Evolutionary conservation across 1,140 invertebrate genomes (phyloP), one percentile per base, ranked within the genome.

Genomic region (Drosophila gunungcola): DNA sequence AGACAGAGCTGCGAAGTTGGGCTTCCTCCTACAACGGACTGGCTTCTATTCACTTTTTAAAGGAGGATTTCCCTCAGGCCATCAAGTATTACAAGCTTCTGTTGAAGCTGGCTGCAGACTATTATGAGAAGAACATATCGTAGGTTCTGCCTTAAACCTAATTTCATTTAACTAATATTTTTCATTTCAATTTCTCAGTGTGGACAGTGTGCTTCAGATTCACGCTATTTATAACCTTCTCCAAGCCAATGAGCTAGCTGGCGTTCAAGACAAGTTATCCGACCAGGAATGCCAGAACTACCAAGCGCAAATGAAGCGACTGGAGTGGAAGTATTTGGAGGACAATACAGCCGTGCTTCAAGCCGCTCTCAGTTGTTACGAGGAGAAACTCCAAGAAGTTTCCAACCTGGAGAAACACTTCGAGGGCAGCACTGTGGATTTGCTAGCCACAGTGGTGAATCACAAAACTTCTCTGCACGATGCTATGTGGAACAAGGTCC

Each of bases 211-310:
- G 32, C 91, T 94, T 73, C 93, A 94, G 74, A 94, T 97, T 29
- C 96, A 97, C 92, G 94, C 95, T 0, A 88, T 96, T 52, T 93
- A 95, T 73, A 97, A 97, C 91, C 91, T 96, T 27, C 84, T 84
- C 3, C 56, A 91, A 49, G 90, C 82, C 9, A 73, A 54, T 29
- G 52, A 43, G 6, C 13, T 72, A 32, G 78, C 78, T 2, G 27
- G 51, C 0, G 4, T 12, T 3, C 0, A 25, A 2, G 32, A 69
- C 2, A 55, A 61, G 12, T 7, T 80, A 3, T 27, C 55, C 0
- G 63, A 69, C 0, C 5, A 16, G 34, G 52, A 86, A 16, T 16
- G 49, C 6, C n/a, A 38, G 9, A 43, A 16, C 3, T 84, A 80
- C 51, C 60, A 68, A 12, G 34, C 34, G 0, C 52, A 86, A 48